phyloP scores from a whole-genome alignment of 2,797 vertebrate species.

The Esox masquinongy region DNA sequence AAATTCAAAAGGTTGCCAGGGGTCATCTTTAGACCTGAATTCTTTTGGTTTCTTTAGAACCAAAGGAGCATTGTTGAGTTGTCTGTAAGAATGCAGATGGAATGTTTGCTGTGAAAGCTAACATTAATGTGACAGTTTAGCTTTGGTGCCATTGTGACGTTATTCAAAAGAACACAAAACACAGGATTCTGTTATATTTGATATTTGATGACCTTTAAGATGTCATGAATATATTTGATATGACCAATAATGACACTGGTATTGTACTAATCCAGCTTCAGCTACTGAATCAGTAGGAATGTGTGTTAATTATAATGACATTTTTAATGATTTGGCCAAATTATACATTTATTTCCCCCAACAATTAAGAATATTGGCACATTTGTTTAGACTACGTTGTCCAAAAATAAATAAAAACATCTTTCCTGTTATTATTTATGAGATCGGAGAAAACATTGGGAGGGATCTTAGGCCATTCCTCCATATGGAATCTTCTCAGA shows the following conservation, averaged over 20 bases:
- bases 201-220: neutral
- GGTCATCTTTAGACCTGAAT: neutral
- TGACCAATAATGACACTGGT: neutral
- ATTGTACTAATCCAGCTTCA: neutral
- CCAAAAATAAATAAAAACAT: too few species aligned
- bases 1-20: neutral
- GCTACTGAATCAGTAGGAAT: neutral
- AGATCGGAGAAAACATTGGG: too few species aligned
- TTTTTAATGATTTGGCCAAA: too few species aligned
- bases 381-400: too few species aligned
- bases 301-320: neutral
- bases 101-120: slow-evolving; percentile 42
- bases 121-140: slow-evolving; percentile 29
- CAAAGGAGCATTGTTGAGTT: slow-evolving; percentile 20
- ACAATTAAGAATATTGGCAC: too few species aligned
- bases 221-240: neutral
- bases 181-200: neutral
- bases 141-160: neutral
- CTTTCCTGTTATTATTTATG: too few species aligned
- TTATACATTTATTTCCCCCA: too few species aligned
- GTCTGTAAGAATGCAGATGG: slow-evolving; percentile 31
- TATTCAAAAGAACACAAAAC: neutral
- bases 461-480: too few species aligned
- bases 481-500: too few species aligned
- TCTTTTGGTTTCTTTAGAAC: slow-evolving; percentile 1